A percentile compares a stretch with the other conserved stretches of the same genome.
Evolutionary conservation across 2,888 invertebrate species (phyloP).

Genomic region (Glaucopsyche alexis): DNA sequence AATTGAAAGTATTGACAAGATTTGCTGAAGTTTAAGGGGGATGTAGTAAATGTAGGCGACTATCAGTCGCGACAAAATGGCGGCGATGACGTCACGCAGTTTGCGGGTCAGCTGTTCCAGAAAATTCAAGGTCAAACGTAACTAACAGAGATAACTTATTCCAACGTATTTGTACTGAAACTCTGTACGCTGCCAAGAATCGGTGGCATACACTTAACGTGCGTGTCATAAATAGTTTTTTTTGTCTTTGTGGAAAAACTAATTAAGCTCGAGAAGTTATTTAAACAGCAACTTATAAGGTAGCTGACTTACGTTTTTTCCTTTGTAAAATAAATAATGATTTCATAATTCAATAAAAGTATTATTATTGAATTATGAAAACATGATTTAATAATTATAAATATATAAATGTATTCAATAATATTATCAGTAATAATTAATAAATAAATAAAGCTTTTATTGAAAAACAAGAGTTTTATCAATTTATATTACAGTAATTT

Average conservation of each 20-base stretch:
- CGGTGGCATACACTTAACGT: neutral
- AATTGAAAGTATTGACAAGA: slow-evolving; percentile 16
- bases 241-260: neutral
- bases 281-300: neutral
- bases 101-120: slow-evolving; percentile 52
- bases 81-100: slow-evolving; percentile 61
- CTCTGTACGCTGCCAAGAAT: slow-evolving; percentile 1
- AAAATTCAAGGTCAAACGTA: slow-evolving; percentile 51
- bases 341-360: no score
- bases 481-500: no score
- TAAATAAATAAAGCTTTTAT: no score
- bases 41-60: slow-evolving; percentile 45
- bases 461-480: no score
- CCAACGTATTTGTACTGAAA: neutral
- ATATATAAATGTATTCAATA: no score
- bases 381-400: no score
- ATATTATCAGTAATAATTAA: no score
- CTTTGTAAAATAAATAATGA: no score
- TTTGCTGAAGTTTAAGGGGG: slow-evolving; percentile 32
- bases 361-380: no score
- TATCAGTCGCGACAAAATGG: slow-evolving; percentile 48
- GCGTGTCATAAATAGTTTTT: neutral
- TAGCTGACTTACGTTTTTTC: no score
- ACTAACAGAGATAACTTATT: neutral
- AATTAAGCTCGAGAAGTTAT: neutral